phyloP scores from a whole-genome alignment of 2,113 vertebrate genomes.

The Accipiter virgatus region DNA sequence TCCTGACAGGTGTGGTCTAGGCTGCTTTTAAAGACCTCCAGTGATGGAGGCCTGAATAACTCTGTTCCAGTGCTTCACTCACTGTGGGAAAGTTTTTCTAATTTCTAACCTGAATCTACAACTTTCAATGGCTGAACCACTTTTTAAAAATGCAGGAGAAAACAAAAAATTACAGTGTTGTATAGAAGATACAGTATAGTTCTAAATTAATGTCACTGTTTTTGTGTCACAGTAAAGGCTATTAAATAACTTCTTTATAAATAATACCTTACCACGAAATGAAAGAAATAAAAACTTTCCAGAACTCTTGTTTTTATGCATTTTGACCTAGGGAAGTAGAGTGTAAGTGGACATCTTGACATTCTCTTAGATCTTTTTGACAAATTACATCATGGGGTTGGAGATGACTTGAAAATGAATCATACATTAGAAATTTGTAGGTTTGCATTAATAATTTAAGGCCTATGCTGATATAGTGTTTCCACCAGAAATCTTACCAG shows the following conservation, averaged over 20 bases:
- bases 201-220: fast-evolving
- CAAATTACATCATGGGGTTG: fast-evolving
- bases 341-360: neutral
- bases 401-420: neutral
- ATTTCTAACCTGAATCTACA: neutral
- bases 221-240: neutral
- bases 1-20: neutral
- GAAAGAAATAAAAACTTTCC: neutral
- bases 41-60: neutral
- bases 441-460: neutral
- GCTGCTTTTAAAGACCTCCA: neutral
- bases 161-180: neutral
- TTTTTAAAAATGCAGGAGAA: neutral
- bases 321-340: neutral
- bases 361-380: neutral
- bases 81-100: neutral
- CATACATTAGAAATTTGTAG: neutral
- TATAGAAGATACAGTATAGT: neutral
- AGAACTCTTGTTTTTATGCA: neutral
- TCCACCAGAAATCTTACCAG: neutral
- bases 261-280: neutral
- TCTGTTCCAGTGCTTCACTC: neutral
- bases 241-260: neutral
- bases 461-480: neutral
- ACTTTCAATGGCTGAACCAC: fast-evolving